Base-by-base conservation (phyloP, 2,113 vertebrate genomes). In the Tapirus terrestris region DNA sequence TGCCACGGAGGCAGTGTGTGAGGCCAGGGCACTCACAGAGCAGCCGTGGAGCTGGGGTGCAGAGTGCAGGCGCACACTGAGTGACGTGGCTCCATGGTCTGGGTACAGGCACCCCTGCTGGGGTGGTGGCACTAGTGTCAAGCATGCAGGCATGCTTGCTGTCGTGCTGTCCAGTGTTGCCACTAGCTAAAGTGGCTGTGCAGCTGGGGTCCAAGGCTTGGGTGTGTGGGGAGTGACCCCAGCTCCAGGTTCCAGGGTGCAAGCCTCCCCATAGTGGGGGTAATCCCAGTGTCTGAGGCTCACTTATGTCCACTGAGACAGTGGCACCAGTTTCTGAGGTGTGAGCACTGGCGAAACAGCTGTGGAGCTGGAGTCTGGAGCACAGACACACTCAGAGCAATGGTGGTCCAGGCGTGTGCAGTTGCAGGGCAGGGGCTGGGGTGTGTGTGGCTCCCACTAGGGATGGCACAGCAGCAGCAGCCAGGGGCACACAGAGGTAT, bases 301-400 rank as follows among this genome's bases (percentile, higher is more conserved):
- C 9, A 61, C 31, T 18, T 16, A 6, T 10, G 31, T 2, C 23
- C 16, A 6, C 3, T 79, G 43, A 11, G 61, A 29, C 63, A 56
- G 7, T 20, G 7, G 9, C 6, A 23, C 21, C 18, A 1, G 12
- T n/a, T 1, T 45, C 23, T 43, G 18, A 65, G 12, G 8, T 8
- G 3, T n/a, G 31, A 16, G 4, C 21, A 14, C 12, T 48, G 51
- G 25, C 36, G 43, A 31, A 73, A 6, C 4, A 29, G 16, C 11
- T 39, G 16, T 39, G 58, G 23, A 56, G n/a, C n/a, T 88, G n/a
- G 9, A 8, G 29, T 63, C 73, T 80, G 36, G 25, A 51, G 8
- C 16, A 27, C 14, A 56, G 9, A 23, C 48, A 53, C 23, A n/a
- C 23, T 25, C 21, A 85, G 63, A 85, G 63, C 45, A 68, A 60